Base-by-base conservation (phyloP, 2,797 vertebrate species). In the Pempheris klunzingeri region DNA sequence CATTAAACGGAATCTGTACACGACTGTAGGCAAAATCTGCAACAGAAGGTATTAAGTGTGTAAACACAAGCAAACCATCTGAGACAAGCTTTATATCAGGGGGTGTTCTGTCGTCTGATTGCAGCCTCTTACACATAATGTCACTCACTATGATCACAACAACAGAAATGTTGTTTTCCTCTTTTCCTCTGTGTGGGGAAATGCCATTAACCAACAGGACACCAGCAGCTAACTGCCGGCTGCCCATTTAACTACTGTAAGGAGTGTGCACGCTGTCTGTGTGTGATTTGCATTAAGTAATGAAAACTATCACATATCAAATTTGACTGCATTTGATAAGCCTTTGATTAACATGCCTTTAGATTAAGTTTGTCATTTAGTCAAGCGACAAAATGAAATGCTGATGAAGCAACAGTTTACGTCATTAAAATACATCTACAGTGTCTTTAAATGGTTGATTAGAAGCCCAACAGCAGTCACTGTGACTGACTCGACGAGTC, bases 41-140 rank as follows among this genome's bases (percentile, higher is more conserved):
- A 87, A 72, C 83, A 90, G 78, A 86, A 78, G 80, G 82, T 73
- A 46, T 57, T 49, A 49, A 68, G 68, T 54, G 71, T 85, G 83
- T 84, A 87, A 87, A 88, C 75, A 86, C 63, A 41, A 81, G 61
- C 74, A 73, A 73, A 69, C 46, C 53, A 57, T 87, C 86, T 71
- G 76, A 84, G 75, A 84, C 66, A 7, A 41, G 60, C 57, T 38
- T 80, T 72, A 74, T 81, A 84, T 81, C 81, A 83, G 79, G 77
- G 84, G 68, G 60, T 75, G 54, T 65, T 80, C 73, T 63, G 68
- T 70, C 50, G 69, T 41, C 71, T 81, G 68, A 86, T 77, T 82
- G 69, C 65, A 81, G 65, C 79, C 85, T 81, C 73, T 49, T 32
- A 82, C 67, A 80, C 60, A 57, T 80, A 54, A 62, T 77, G 72